Evolutionary conservation across 92 coral and sea anemone species (phyloP).

Genomic region (Heliopora coerulea): DNA sequence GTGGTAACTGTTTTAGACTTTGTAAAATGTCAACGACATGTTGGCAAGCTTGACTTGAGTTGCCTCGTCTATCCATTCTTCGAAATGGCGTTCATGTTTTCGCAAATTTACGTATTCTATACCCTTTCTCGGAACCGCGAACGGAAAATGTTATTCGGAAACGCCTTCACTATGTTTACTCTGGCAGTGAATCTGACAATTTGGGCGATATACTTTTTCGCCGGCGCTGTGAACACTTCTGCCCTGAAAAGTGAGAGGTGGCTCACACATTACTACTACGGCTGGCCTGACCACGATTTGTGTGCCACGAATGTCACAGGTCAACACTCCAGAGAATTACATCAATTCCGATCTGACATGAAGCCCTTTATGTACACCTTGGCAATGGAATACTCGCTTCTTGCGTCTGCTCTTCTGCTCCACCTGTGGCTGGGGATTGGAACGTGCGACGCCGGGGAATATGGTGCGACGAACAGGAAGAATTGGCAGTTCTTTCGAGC

Average conservation of each 20-base stretch:
- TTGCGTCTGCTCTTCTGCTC: slow-evolving; percentile 31
- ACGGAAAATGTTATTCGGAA: slow-evolving; percentile 16
- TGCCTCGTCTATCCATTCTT: slow-evolving; percentile 16
- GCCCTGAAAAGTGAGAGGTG: background rate
- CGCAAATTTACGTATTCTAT: slow-evolving; percentile 32
- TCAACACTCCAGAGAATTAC: slow-evolving; percentile 7
- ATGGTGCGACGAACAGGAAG: slow-evolving; percentile 3
- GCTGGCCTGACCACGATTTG: background rate
- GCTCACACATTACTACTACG: slow-evolving; percentile 17
- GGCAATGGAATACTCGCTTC: slow-evolving; percentile 44
- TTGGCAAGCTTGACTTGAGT: slow-evolving; percentile 1
- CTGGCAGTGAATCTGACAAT: slow-evolving; percentile 37
- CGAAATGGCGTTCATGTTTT: slow-evolving; percentile 18
- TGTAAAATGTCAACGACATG: slow-evolving; percentile 19
- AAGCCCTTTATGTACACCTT: slow-evolving; percentile 25
- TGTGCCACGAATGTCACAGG: slow-evolving; percentile 5
- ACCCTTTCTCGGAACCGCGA: slow-evolving; percentile 9
- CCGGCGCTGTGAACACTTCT: slow-evolving; percentile 2
- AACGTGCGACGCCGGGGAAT: slow-evolving; percentile 17
- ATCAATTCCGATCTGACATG: background rate
- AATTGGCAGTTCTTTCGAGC: slow-evolving; percentile 23
- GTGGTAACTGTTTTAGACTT: background rate
- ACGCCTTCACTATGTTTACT: slow-evolving; percentile 28
- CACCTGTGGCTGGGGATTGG: slow-evolving; percentile 33
- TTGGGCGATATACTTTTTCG: slow-evolving; percentile 30